Evolutionary conservation across 2,888 invertebrate genomes (phyloP).

Genomic region (Parelbella ahira): DNA sequence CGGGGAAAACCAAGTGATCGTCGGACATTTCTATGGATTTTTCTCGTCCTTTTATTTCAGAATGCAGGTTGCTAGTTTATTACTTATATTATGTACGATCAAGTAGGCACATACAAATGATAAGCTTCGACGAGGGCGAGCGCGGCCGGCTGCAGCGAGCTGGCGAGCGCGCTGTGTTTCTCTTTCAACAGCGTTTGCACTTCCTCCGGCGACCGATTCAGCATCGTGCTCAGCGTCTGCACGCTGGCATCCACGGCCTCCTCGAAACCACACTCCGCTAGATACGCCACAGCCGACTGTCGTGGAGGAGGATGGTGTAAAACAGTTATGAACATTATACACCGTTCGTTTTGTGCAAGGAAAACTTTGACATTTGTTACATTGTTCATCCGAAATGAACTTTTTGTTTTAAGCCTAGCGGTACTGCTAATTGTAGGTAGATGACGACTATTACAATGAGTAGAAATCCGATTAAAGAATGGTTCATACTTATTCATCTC

Average conservation of each 20-base stretch:
- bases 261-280: constrained; percentile 68
- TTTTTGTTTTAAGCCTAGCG: too few species aligned
- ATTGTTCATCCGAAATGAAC: too few species aligned
- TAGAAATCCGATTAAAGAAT: too few species aligned
- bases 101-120: constrained; percentile 49
- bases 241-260: constrained; percentile 56
- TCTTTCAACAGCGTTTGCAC: constrained; percentile 47
- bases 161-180: constrained; percentile 36
- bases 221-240: constrained; percentile 49
- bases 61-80: too few species aligned
- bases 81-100: neutral
- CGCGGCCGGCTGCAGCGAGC: constrained; percentile 54
- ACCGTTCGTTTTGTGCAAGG: too few species aligned
- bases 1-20: too few species aligned
- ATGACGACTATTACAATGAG: too few species aligned
- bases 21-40: too few species aligned
- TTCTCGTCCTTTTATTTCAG: too few species aligned
- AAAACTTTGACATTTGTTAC: too few species aligned
- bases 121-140: constrained; percentile 57
- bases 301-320: neutral
- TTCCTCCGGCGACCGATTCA: constrained; percentile 58
- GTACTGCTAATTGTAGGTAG: too few species aligned
- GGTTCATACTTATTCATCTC: too few species aligned
- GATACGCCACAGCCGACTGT: constrained; percentile 59
- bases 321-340: neutral